Evolutionary conservation across 2,888 invertebrate genomes (phyloP).

Genomic region (Drosophila nr. fundita): DNA sequence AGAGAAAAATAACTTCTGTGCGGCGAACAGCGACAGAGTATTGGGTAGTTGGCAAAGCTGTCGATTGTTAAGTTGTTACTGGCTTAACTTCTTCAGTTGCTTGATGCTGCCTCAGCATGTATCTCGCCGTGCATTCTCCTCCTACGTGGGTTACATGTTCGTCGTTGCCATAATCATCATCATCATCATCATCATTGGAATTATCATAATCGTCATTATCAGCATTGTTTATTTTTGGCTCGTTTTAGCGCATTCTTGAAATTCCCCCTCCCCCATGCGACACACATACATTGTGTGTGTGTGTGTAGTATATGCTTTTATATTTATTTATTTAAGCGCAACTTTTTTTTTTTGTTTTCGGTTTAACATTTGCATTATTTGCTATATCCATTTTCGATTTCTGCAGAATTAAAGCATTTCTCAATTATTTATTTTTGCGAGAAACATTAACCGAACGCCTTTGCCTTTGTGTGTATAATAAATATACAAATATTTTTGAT

Average conservation of each 20-base stretch:
- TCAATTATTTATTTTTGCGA: slow-evolving; percentile 10
- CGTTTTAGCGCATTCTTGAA: slow-evolving; percentile 40
- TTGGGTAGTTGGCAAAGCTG: not conserved
- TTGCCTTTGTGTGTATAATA: not conserved
- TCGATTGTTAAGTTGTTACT: slow-evolving; percentile 2
- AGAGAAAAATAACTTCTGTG: not conserved
- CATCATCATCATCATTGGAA: slow-evolving; percentile 23
- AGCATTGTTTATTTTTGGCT: slow-evolving; percentile 56
- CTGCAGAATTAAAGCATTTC: slow-evolving; percentile 26
- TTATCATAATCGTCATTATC: slow-evolving; percentile 50
- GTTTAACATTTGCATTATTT: slow-evolving; percentile 10
- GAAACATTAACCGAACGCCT: slow-evolving; percentile 29
- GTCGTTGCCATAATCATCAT: slow-evolving; percentile 10
- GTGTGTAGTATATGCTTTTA: not conserved
- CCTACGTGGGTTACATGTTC: slow-evolving; percentile 34
- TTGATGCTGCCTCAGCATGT: slow-evolving; percentile 18
- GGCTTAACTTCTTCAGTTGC: slow-evolving; percentile 44
- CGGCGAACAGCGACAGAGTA: not conserved
- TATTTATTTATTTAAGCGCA: not conserved
- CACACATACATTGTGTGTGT: not conserved
- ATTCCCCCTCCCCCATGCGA: not conserved
- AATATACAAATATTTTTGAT: slow-evolving; percentile 11
- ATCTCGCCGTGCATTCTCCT: slow-evolving; percentile 24
- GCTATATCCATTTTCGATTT: slow-evolving; percentile 45
- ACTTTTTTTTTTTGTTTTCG: not conserved